Evolutionary conservation across 2,113 vertebrate genomes (phyloP), one percentile per base, ranked within the genome.

Genomic region (Hypomesus transpacificus): DNA sequence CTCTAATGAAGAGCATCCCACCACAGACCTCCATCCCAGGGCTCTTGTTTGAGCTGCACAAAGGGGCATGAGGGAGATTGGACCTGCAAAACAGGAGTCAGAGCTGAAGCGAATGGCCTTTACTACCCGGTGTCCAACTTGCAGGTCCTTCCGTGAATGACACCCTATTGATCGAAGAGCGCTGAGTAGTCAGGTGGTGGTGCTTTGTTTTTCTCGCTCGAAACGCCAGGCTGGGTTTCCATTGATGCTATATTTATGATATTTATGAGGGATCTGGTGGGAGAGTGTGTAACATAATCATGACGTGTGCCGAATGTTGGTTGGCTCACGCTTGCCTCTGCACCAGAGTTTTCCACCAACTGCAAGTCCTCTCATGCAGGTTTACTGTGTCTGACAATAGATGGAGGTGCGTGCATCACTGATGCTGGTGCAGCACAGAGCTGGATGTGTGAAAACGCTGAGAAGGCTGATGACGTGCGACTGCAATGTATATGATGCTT

Each of bases 231-330:
- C 80, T 78, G 77, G 56, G 60, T 80, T 75, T 66, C 71, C 75
- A 84, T 86, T 89, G 86, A 92, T 90, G 85, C 80, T 85, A 87
- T 86, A 89, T 91, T 91, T 88, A 89, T 89, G 82, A 87, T 86
- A 89, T 91, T 91, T 88, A 89, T 89, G 82, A 85, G 56, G 75
- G 39, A 75, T 71, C 75, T 68, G 70, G 78, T 28, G 78, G 84
- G 65, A 69, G 71, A 72, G 71, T 57, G 22, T 77, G 78, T 81
- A 81, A 85, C 75, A 70, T 68, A 74, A 65, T 39, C 18, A 75
- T 80, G 81, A 80, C 71, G 80, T 58, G 77, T 74, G 65, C 86
- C 9, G 39, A 46, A 77, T 71, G 74, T 82, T 70, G 67, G 81
- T 70, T 76, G 68, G 66, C 64, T 60, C 60, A 63, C 77, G 68